Percentiles rank a stretch among this genome's conserved stretches.
Conservation (phyloP, 2,113 vertebrate species). For the Strix uralensis region DNA sequence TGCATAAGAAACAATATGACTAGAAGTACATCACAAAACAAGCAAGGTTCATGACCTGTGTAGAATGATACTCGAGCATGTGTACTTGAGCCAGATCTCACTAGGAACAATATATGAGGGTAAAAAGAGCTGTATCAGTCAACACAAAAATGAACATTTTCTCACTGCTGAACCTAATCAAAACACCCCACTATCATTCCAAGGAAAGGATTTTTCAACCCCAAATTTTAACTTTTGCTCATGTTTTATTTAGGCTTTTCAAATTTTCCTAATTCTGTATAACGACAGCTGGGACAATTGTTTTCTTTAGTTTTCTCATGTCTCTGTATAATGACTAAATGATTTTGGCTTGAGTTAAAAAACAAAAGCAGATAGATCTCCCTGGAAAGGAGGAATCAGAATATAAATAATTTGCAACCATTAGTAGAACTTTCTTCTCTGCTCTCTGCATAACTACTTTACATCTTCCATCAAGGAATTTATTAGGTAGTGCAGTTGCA, state of each 20-base stretch:
- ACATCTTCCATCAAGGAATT: not conserved
- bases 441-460: not conserved
- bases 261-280: not conserved
- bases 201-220: not conserved
- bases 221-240: not conserved
- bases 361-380: not conserved
- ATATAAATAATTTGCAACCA: not conserved
- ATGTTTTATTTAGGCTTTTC: not conserved
- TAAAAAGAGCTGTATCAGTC: not conserved
- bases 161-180: not conserved
- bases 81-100: not conserved
- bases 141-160: not conserved
- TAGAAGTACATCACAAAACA: not conserved
- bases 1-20: not conserved
- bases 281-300: not conserved
- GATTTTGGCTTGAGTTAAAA: not conserved
- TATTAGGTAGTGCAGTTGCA: not conserved
- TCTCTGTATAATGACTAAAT: not conserved
- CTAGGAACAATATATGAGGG: not conserved
- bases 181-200: not conserved
- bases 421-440: not conserved
- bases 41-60: not conserved
- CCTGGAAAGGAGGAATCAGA: not conserved
- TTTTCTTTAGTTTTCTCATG: not conserved
- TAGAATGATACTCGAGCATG: not conserved